Evolutionary conservation across 2,113 vertebrate species (phyloP).

Genomic region (Thalassarche chlororhynchos): DNA sequence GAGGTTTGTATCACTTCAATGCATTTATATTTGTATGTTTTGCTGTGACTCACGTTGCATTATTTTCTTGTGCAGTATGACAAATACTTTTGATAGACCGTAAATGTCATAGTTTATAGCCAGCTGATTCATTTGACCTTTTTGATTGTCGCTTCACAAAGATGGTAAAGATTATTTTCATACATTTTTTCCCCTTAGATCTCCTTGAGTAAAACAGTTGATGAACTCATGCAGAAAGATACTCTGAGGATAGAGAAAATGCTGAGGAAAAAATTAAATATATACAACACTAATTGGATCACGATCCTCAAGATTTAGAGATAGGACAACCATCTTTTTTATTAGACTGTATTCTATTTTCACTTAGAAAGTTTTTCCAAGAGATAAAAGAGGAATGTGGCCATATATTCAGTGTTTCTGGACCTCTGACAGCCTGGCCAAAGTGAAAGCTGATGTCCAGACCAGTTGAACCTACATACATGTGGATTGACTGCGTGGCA

Average conservation of each 20-base stretch:
- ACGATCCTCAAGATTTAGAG: not conserved
- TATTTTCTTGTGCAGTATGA: slow-evolving; percentile 57
- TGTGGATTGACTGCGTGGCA: not conserved
- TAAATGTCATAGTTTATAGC: slow-evolving; percentile 60
- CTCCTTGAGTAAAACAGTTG: not conserved
- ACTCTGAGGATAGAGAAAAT: not conserved
- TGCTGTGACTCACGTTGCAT: slow-evolving; percentile 18
- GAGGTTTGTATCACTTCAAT: not conserved
- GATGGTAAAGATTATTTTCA: not conserved
- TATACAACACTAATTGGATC: not conserved
- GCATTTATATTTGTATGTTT: slow-evolving; percentile 31
- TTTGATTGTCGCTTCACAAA: not conserved
- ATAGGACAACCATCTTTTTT: not conserved
- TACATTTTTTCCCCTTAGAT: not conserved
- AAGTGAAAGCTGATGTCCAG: not conserved
- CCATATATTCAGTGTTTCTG: not conserved
- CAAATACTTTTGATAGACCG: slow-evolving; percentile 8
- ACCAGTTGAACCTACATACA: not conserved
- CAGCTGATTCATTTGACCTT: slow-evolving; percentile 50
- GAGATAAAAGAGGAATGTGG: not conserved
- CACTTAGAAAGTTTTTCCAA: not conserved
- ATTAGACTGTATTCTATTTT: not conserved
- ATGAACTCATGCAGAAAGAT: not conserved
- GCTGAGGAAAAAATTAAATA: not conserved
- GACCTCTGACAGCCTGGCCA: not conserved